Percentiles rank a stretch among this genome's conserved stretches.
Conservation (phyloP, 2,113 vertebrate species). For the Corythaixoides concolor region DNA sequence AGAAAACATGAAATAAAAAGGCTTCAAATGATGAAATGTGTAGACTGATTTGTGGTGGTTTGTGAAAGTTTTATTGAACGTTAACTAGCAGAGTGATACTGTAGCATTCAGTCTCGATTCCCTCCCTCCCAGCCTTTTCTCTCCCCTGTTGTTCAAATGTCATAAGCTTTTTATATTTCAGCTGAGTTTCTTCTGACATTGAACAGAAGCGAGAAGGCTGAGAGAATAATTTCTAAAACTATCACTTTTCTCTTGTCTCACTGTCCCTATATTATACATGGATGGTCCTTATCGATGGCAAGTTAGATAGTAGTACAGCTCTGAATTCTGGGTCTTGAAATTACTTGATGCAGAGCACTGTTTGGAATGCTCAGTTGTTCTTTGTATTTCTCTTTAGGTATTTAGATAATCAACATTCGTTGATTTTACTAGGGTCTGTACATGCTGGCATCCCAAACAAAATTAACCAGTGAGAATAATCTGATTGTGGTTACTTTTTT, state of each 20-base stretch:
- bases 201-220: conserved; percentile 17
- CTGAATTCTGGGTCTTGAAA: neutral
- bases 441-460: neutral
- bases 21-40: conserved; percentile 57
- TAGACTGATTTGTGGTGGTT: conserved; percentile 58
- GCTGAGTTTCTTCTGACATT: conserved; percentile 28
- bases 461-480: neutral
- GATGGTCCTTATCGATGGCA: neutral
- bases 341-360: neutral
- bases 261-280: neutral
- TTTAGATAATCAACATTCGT: neutral
- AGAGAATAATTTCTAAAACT: conserved; percentile 2
- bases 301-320: neutral
- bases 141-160: conserved; percentile 11
- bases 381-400: neutral
- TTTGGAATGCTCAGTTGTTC: neutral
- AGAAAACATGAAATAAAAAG: conserved; percentile 61
- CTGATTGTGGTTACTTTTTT: neutral
- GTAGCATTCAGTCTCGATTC: neutral
- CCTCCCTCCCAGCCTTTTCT: neutral
- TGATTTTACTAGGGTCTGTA: neutral
- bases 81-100: conserved; percentile 46
- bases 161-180: conserved; percentile 45
- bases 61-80: conserved; percentile 56
- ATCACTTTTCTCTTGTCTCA: neutral